A percentile compares a stretch with the other conserved stretches of the same genome.
Evolutionary conservation across 2,888 invertebrate species (phyloP).

Genomic region (Pyrgus malvae): DNA sequence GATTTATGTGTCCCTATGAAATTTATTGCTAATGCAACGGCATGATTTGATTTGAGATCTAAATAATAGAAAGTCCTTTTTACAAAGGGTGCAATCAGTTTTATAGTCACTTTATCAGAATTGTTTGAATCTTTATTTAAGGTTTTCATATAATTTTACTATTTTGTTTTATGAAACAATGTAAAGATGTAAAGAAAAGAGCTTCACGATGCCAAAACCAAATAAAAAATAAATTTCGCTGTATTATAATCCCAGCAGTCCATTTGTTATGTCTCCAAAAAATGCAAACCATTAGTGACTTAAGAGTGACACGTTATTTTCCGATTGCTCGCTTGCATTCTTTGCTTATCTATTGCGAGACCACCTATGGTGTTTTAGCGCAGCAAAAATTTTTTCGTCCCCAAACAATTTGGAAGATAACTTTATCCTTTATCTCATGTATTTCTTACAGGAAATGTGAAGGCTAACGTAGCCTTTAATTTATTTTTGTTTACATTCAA

Average conservation of each 20-base stretch:
- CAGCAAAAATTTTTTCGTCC: conserved; percentile 43
- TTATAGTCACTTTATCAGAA: background rate
- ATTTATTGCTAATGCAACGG: conserved; percentile 63
- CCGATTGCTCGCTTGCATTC: conserved; percentile 29
- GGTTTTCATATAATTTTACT: no score
- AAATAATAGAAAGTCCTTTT: background rate
- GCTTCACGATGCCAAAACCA: background rate
- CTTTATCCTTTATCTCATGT: conserved; percentile 29
- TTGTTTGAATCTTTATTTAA: no score
- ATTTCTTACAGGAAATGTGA: conserved; percentile 28
- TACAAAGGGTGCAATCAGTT: background rate
- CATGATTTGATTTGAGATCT: conserved; percentile 37
- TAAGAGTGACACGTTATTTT: conserved; percentile 24
- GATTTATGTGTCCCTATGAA: conserved; percentile 64
- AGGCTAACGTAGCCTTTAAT: conserved; percentile 42
- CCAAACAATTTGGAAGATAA: conserved; percentile 35
- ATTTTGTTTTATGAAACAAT: no score
- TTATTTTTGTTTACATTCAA: conserved; percentile 48
- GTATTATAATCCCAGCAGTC: background rate
- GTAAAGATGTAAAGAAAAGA: background rate
- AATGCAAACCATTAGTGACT: conserved; percentile 10
- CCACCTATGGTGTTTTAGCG: conserved; percentile 37
- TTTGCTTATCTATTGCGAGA: conserved; percentile 32
- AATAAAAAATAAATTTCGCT: background rate
- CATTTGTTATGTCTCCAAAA: conserved; percentile 1